Conservation (phyloP, 2,888 invertebrate species). For the Cartodere bifasciata region DNA sequence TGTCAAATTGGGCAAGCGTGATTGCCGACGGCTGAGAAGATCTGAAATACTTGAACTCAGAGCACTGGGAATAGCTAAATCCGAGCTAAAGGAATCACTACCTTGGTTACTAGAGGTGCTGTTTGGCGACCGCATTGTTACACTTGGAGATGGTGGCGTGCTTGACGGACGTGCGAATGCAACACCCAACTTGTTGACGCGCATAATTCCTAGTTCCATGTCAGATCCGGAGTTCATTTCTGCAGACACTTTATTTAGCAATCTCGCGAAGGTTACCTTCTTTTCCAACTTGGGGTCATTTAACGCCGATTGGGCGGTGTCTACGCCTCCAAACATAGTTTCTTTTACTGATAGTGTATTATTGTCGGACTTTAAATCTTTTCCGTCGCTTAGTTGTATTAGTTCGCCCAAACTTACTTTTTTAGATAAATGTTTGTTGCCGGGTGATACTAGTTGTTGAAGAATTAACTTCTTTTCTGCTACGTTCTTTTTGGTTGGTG, state of each 20-base stretch:
- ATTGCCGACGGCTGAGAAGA: conserved; percentile 28
- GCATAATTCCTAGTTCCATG: conserved; percentile 42
- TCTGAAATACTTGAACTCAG: conserved; percentile 42
- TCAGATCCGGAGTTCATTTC: conserved; percentile 69
- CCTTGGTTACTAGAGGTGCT: conserved; percentile 66
- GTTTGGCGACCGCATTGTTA: conserved; percentile 48
- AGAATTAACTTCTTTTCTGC: conserved; percentile 68
- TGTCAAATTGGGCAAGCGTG: conserved; percentile 24
- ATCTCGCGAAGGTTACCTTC: conserved; percentile 64
- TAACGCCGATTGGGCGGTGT: conserved; percentile 43
- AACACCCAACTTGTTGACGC: conserved; percentile 29
- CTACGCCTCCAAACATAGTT: conserved; percentile 40
- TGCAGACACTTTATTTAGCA: conserved; percentile 61
- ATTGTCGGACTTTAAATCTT: conserved; percentile 36
- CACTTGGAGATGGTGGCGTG: conserved; percentile 54
- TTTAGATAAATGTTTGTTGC: conserved; percentile 46
- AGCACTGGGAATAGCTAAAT: conserved; percentile 49
- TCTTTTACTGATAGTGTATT: conserved; percentile 42
- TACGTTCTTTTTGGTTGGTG: conserved; percentile 58
- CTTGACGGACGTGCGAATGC: conserved; percentile 36
- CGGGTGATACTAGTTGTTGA: conserved; percentile 59
- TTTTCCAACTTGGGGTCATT: conserved; percentile 61
- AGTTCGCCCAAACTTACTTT: conserved; percentile 60
- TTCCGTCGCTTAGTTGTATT: conserved; percentile 58
- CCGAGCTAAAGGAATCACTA: conserved; percentile 63